A percentile compares a stretch with the other conserved stretches of the same genome.
These are phyloP conservation scores for Drosophila serrata DNA, from an alignment of 1,140 invertebrate species.

Conservation along the genomic window DNA sequence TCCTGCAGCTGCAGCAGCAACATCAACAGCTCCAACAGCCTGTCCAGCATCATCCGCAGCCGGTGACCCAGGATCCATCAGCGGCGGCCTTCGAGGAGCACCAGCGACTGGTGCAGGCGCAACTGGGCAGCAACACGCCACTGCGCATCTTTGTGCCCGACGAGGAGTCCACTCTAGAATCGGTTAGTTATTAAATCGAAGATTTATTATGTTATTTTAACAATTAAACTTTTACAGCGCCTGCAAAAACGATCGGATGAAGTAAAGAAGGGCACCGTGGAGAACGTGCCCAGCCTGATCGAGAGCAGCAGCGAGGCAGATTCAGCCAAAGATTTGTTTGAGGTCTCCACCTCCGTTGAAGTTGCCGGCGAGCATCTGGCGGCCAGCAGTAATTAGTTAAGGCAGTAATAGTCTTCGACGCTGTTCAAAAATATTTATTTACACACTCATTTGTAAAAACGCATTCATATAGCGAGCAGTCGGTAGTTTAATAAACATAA, in stretches of 20 bases:
- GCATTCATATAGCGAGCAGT: constrained; percentile 70
- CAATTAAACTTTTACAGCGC: constrained; percentile 27
- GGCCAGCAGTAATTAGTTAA: constrained; percentile 59
- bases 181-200: constrained; percentile 31
- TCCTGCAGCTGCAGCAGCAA: constrained; percentile 57
- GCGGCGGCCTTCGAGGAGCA: constrained; percentile 76
- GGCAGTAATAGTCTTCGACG: constrained; percentile 43
- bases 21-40: constrained; percentile 50
- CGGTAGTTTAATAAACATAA: constrained; percentile 76
- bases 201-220: no score
- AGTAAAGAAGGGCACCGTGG: constrained; percentile 55
- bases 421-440: constrained; percentile 63
- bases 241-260: constrained; percentile 76
- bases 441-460: constrained; percentile 67
- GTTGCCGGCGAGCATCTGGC: constrained; percentile 61
- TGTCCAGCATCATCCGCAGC: constrained; percentile 37
- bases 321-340: constrained; percentile 66
- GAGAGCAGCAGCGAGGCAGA: constrained; percentile 29
- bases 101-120: constrained; percentile 78
- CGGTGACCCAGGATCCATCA: constrained; percentile 57
- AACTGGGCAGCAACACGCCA: constrained; percentile 72
- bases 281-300: constrained; percentile 44
- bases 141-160: constrained; percentile 82
- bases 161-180: constrained; percentile 90
- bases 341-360: constrained; percentile 81